Evolutionary conservation across 2,113 vertebrate species (phyloP).

Genomic region (Silurus glanis): DNA sequence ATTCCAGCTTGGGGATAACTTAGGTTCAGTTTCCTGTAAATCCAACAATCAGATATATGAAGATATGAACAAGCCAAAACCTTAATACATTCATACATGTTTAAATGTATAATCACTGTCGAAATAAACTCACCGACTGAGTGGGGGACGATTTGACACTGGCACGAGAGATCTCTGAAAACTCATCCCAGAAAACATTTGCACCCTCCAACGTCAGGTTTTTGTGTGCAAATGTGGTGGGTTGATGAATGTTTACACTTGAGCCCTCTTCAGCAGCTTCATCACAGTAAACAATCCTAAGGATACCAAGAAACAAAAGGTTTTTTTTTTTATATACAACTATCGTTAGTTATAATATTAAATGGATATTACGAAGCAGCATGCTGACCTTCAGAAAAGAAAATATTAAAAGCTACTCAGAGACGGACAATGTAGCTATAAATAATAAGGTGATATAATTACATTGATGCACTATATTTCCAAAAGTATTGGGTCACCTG

Average conservation of each 20-base stretch:
- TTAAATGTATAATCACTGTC: not conserved
- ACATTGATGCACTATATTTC: too few relatives aligned
- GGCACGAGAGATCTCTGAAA: conserved; percentile 83
- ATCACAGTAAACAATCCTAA: conserved; percentile 90
- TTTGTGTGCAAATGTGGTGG: conserved; percentile 93
- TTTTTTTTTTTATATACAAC: not conserved
- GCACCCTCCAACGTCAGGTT: conserved; percentile 88
- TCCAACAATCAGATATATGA: conserved; percentile 28
- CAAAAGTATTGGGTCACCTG: too few relatives aligned
- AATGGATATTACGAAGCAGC: not conserved
- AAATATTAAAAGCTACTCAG: not conserved
- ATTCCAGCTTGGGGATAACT: conserved; percentile 98
- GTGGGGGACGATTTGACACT: conserved; percentile 85
- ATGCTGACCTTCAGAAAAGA: not conserved
- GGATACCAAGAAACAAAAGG: conserved; percentile 54
- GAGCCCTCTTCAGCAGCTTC: conserved; percentile 87
- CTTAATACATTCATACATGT: too few relatives aligned
- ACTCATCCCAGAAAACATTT: conserved; percentile 93
- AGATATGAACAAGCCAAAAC: not conserved
- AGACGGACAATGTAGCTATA: not conserved
- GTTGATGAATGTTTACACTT: conserved; percentile 90
- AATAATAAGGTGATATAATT: not conserved
- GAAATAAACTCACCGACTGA: conserved; percentile 76
- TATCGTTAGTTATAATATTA: not conserved
- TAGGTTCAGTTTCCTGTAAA: conserved; percentile 89